Conservation (phyloP, 2,113 vertebrate species). For the Albula goreensis region DNA sequence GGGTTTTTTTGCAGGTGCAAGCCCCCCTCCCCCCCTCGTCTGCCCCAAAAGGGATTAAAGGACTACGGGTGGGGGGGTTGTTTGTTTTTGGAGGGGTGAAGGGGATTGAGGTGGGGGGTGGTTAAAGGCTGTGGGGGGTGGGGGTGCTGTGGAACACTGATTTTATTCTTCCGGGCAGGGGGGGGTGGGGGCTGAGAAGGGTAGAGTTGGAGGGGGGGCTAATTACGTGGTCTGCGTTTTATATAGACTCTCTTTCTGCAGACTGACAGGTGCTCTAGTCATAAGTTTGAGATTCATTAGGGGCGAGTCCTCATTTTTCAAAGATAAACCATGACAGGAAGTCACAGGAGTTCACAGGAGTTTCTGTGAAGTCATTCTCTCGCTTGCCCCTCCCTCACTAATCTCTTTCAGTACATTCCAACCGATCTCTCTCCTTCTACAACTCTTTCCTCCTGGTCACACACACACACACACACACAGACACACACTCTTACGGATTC, state of each 20-base stretch:
- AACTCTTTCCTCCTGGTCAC: not conserved
- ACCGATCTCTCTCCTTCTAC: too few species aligned
- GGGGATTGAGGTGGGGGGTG: constrained; percentile 24
- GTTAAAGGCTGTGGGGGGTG: not conserved
- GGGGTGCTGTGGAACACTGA: constrained; percentile 6
- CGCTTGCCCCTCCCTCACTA: constrained; percentile 33
- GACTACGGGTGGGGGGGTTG: constrained; percentile 4
- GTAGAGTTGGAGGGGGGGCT: constrained; percentile 25
- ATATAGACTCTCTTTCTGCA: constrained; percentile 35
- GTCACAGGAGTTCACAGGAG: too few species aligned
- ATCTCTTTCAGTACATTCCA: too few species aligned
- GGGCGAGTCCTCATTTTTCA: too few species aligned
- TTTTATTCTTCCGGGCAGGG: not conserved
- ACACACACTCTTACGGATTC: constrained; percentile 1
- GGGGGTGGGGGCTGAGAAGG: constrained; percentile 23
- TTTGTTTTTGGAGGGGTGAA: constrained; percentile 45
- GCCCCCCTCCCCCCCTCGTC: constrained; percentile 39
- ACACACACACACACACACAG: not conserved
- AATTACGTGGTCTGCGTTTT: constrained; percentile 43
- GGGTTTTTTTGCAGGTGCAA: constrained; percentile 50
- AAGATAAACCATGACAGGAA: too few species aligned
- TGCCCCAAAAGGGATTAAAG: not conserved
- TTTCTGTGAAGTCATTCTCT: constrained; percentile 16
- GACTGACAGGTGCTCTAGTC: not conserved
- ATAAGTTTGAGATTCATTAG: too few species aligned